Evolutionary conservation across 2,113 vertebrate genomes (phyloP), one percentile per base, ranked within the genome.

Genomic region (Callopanchax toddi): DNA sequence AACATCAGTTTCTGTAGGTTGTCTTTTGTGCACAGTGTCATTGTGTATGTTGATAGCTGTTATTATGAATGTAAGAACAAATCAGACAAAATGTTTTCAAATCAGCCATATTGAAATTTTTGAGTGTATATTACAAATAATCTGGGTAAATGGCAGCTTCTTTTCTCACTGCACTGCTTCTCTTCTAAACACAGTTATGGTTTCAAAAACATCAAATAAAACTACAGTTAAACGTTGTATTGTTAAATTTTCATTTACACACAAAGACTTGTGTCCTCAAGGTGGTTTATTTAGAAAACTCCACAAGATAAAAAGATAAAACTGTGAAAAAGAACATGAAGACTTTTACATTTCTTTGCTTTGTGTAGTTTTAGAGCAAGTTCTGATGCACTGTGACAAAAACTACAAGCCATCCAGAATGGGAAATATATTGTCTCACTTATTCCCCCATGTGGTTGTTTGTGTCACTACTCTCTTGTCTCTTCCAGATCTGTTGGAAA

Each of bases 401-500:
- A 36, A 43, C 17, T 25, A 73, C 34, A 36, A 26, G 11, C 20
- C 12, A 22, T 26, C 29, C 18, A 52, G 26, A 34, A 12, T 20
- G 22, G 67, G 16, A 22, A 51, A 17, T 36, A 5, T 48, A 21
- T 39, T 29, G 45, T 6, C 20, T 56, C 23, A 16, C 37, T 94
- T 89, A 97, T 1, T 93, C 94, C 0, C 93, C 95, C 1, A 91
- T 94, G 62, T 96, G 95, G 81, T 92, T 94, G 15, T 92, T 92
- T 76, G 90, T 92, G 3, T 92, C 92, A 11, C 87, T 88, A 43
- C 58, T 74, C 42, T 94, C 94, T 0, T 95, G 92, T 65, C 96
- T 93, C 81, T 97, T 98, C 97, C 97, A 99, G 77, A 99, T 98
- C 97, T 99, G 81, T 1, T n/a, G 79, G 17, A 12, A 48, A 32